phyloP scores from a whole-genome alignment of 2,113 vertebrate genomes.

The Podarcis muralis region DNA sequence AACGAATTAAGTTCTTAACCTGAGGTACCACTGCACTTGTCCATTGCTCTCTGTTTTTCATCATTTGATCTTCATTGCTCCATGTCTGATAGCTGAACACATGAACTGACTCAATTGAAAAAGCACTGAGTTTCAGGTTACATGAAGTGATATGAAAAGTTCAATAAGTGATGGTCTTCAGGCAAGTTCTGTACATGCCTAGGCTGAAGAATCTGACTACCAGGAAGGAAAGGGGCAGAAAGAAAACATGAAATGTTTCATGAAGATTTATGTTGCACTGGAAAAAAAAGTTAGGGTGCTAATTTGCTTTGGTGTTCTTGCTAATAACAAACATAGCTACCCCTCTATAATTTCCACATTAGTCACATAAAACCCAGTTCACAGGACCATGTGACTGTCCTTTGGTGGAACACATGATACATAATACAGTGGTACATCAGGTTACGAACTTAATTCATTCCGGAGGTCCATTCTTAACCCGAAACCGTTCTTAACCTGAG shows the following conservation, averaged over 20 bases:
- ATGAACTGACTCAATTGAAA: neutral
- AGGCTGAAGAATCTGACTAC: neutral
- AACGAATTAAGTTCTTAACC: too few relatives aligned
- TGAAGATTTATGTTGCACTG: neutral
- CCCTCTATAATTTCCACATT: neutral
- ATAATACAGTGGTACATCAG: accelerated
- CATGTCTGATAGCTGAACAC: neutral
- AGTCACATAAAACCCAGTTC: neutral
- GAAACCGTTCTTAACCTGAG: too few relatives aligned
- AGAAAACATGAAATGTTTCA: neutral
- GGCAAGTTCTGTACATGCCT: neutral
- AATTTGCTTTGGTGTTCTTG: neutral
- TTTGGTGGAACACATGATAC: accelerated
- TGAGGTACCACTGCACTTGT: neutral
- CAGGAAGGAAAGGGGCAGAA: neutral
- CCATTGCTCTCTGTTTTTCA: neutral
- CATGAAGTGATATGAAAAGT: neutral
- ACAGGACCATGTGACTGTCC: accelerated
- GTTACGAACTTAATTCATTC: too few relatives aligned
- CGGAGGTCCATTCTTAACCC: too few relatives aligned
- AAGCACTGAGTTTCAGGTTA: neutral
- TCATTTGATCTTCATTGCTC: neutral
- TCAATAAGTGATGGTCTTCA: neutral
- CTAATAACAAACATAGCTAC: neutral
- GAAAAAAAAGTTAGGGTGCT: neutral